Conservation (phyloP, 2,113 vertebrate genomes). For the Cyanoliseus patagonus region DNA sequence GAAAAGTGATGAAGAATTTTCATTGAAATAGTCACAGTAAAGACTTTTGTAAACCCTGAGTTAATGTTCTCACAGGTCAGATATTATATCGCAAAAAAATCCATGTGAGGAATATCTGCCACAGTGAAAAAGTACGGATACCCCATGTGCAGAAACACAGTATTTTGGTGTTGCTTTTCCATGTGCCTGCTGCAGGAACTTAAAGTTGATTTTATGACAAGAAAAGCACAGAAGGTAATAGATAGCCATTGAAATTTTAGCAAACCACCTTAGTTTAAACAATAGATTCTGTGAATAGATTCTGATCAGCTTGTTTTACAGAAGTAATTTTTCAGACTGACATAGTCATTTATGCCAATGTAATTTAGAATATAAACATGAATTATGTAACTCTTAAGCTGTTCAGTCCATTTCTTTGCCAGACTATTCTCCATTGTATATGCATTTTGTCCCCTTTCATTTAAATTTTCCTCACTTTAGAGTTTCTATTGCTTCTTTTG, state of each 20-base stretch:
- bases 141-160: background rate
- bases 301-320: background rate
- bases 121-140: background rate
- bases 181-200: background rate
- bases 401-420: background rate
- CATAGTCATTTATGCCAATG: background rate
- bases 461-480: background rate
- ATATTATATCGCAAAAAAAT: background rate
- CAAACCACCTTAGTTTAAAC: background rate
- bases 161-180: background rate
- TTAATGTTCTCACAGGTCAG: background rate
- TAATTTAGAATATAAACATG: background rate
- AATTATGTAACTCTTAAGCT: background rate
- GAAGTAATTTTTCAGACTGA: background rate
- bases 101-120: background rate
- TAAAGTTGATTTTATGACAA: background rate
- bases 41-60: background rate
- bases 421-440: background rate
- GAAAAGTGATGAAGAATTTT: background rate
- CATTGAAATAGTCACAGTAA: background rate
- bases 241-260: background rate
- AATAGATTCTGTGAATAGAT: background rate
- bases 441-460: background rate
- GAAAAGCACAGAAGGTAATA: background rate
- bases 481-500: background rate